Base-by-base conservation (phyloP, 1,140 invertebrate species). In the Andricus grossulariae region DNA sequence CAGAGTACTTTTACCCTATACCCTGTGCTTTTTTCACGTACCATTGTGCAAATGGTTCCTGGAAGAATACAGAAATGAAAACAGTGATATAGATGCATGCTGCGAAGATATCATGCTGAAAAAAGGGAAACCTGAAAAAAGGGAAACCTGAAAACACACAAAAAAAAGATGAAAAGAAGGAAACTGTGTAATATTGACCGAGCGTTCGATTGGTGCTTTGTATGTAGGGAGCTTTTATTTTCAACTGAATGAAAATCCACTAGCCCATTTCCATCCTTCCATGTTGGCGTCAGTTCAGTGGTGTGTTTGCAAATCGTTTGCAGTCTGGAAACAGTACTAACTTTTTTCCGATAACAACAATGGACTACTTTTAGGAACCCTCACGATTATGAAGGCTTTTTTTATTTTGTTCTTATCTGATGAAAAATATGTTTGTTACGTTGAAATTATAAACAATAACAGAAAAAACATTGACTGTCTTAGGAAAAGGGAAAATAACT, bases 221-320 rank as follows among this genome's bases (percentile, higher is more conserved):
- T 66, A 39, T 16, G 39, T 66, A 66, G 25, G 57, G n/a, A 39
- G 32, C 57, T 66, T 25, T 66, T 66, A 39, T 66, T 66, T 66
- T 66, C 57, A 15, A 39, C 57, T 15, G 25, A 66, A 66, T 66
- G 57, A 66, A 66, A 66, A 66, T 66, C 25, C 57, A 16, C 25
- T 39, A 66, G 57, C 57, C 25, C 57, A 39, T 66, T 66, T 25
- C 13, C 12, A 66, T 66, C 57, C 57, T 39, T 66, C 57, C 32
- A 12, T 13, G 15, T 66, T 39, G 57, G 57, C 57, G 57, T 66
- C 39, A 66, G 57, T 66, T 66, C 57, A 66, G 57, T 66, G 57
- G 57, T 32, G 57, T 66, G 57, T 66, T 66, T 39, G 16, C 57
- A 66, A 66, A 66, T 66, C 57, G 57, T 66, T 66, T 66, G 57